A percentile compares a stretch with the other conserved stretches of the same genome.
Evolutionary conservation across 2,797 vertebrate genomes (phyloP).

Genomic region (Acanthurus tractus): DNA sequence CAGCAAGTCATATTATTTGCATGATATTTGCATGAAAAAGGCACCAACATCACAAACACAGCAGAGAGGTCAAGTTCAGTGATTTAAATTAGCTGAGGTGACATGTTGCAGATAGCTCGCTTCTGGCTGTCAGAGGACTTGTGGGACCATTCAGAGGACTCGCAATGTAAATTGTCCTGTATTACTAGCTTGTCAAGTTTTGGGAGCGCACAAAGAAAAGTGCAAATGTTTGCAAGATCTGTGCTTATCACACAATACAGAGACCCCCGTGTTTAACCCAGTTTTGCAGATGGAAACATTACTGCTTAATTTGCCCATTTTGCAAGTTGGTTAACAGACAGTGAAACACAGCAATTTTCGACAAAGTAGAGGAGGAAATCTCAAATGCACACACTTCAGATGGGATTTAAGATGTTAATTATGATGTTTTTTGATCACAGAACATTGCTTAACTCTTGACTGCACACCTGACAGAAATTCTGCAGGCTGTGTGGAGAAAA

Average conservation of each 20-base stretch:
- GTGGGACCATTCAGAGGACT: constrained; percentile 61
- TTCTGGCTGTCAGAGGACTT: constrained; percentile 10
- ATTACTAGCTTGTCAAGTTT: constrained; percentile 73
- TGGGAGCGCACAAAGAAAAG: constrained; percentile 73
- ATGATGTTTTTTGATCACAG: constrained; percentile 73
- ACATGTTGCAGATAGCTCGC: no score
- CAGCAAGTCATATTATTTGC: no score
- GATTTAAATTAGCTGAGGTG: no score
- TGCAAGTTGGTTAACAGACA: constrained; percentile 75
- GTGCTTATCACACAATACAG: constrained; percentile 73
- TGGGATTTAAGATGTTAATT: constrained; percentile 79
- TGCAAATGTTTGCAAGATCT: constrained; percentile 81
- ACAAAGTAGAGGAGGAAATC: constrained; percentile 61
- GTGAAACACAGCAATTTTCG: constrained; percentile 73
- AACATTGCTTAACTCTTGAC: constrained; percentile 55
- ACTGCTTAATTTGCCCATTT: constrained; percentile 77
- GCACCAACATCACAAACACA: no score
- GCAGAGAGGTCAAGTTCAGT: no score
- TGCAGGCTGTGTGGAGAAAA: constrained; percentile 31
- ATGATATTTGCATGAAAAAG: no score
- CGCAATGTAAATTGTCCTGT: constrained; percentile 56
- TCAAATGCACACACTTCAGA: constrained; percentile 58
- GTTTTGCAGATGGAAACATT: constrained; percentile 73
- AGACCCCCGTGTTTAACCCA: constrained; percentile 81
- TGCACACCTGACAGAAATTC: constrained; percentile 71